Conservation (phyloP, 2,113 vertebrate genomes). For the Esox niger region DNA sequence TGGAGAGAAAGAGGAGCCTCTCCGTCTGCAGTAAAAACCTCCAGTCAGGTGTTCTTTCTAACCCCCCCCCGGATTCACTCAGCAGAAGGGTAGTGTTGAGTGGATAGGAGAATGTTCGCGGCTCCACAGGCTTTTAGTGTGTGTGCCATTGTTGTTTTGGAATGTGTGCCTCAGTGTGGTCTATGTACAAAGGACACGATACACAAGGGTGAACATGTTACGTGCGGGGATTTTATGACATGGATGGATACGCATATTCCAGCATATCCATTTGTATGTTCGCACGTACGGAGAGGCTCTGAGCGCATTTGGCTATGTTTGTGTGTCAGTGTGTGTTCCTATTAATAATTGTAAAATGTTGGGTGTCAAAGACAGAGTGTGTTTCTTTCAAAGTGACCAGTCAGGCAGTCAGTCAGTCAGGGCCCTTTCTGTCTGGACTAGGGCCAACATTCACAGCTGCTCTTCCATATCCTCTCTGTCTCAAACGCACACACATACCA, state of each 20-base stretch:
- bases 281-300: neutral
- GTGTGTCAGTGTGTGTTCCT: slow-evolving; percentile 7
- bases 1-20: no score
- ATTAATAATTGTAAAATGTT: neutral
- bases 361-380: slow-evolving; percentile 31
- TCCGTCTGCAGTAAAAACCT: no score
- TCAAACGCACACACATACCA: slow-evolving; percentile 13
- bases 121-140: slow-evolving; percentile 20
- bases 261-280: neutral
- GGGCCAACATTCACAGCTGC: slow-evolving; percentile 60
- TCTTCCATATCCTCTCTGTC: neutral
- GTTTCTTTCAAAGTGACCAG: slow-evolving; percentile 18
- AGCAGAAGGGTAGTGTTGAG: slow-evolving; percentile 13
- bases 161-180: slow-evolving; percentile 48
- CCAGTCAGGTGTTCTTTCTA: neutral
- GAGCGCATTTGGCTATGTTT: neutral
- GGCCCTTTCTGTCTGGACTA: slow-evolving; percentile 11
- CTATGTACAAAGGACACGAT: neutral
- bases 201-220: no score
- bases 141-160: slow-evolving; percentile 58
- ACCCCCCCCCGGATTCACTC: neutral
- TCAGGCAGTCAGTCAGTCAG: slow-evolving; percentile 23
- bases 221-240: neutral
- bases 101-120: slow-evolving; percentile 37
- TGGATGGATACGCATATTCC: neutral